Base-by-base conservation (phyloP, 2,888 invertebrate genomes). In the Lucinisca nassula region DNA sequence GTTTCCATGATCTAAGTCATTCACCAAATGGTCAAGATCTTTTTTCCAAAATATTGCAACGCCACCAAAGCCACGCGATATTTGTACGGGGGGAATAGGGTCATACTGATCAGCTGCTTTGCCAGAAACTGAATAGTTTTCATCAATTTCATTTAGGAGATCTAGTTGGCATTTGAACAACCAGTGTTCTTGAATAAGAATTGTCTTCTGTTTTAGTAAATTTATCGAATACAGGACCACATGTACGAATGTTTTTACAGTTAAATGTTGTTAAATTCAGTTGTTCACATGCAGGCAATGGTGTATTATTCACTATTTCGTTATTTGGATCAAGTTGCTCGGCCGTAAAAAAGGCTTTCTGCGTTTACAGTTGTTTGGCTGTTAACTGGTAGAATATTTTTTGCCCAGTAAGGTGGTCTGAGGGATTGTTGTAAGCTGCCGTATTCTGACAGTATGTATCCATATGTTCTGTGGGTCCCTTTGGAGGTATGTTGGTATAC, bases 31-130 rank as follows among this genome's bases (percentile, higher is more conserved):
- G 49, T 82, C 55, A 35, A 82, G 45, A 12, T 74, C 61, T 67
- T 51, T 82, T 30, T 82, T 82, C 82, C 82, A 82, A 3, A 82
- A 27, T 35, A 82, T 70, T 12, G 70, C 82, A 0, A 82, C 82
- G 17, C 76, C 82, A 51, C 82, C 82, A 58, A 77, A 77, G 38
- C 82, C 67, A 70, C 70, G 6, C 17, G 76, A 61, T 3, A 82
- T 67, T 51, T 77, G 77, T 32, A 58, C 24, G 37, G 80, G 80
- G 27, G 67, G 51, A 12, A 82, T 76, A 37, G 70, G 82, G 10
- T 82, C 49, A 35, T 67, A 30, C 24, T 70, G 30, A 32, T 82
- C 77, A 4, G 70, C 77, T 37, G 32, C 27, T 38, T 82, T 82
- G 24, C 82, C 77, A 24, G 37, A 24, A 24, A 37, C 24, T 12